Evolutionary conservation across 2,113 vertebrate species (phyloP).

Genomic region (Syngnathus scovelli): DNA sequence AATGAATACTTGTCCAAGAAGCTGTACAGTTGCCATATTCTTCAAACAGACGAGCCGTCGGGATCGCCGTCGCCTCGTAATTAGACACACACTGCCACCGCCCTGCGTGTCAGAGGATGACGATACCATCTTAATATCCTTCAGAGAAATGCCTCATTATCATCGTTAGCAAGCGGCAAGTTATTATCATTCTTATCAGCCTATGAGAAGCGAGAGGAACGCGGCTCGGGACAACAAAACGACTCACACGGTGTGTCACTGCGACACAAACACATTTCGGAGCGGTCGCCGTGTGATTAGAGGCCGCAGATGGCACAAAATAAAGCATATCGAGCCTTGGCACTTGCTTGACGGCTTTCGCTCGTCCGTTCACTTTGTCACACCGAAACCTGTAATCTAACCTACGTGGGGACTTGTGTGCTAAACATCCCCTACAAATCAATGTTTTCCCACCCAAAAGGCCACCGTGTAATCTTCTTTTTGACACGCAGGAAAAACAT

Average conservation of each 20-base stretch:
- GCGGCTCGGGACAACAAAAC: conserved; percentile 3
- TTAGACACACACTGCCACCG: conserved; percentile 25
- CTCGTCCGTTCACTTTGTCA: conserved; percentile 5
- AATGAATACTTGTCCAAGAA: not conserved
- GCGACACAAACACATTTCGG: conserved; percentile 1
- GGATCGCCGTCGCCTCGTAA: conserved; percentile 19
- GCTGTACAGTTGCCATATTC: conserved; percentile 8
- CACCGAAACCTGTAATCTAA: conserved; percentile 17
- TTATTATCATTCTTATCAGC: conserved; percentile 15
- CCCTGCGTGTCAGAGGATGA: conserved; percentile 34
- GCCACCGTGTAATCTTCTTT: not conserved
- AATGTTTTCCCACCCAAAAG: not conserved
- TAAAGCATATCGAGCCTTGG: conserved; percentile 31
- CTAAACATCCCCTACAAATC: not conserved
- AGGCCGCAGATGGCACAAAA: conserved; percentile 32
- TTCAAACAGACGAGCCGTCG: conserved; percentile 24
- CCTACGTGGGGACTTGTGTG: not conserved
- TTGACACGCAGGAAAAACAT: not conserved
- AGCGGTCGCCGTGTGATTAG: conserved; percentile 27
- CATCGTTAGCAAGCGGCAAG: conserved; percentile 28
- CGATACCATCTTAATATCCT: conserved; percentile 36
- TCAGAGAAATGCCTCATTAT: conserved; percentile 55
- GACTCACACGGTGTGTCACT: conserved; percentile 13
- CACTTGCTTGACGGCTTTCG: conserved; percentile 9
- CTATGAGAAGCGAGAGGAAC: conserved; percentile 7